These are phyloP conservation scores for Cichlasoma orientale DNA, from an alignment of 2,797 vertebrate species.

Conservation along the genomic window DNA sequence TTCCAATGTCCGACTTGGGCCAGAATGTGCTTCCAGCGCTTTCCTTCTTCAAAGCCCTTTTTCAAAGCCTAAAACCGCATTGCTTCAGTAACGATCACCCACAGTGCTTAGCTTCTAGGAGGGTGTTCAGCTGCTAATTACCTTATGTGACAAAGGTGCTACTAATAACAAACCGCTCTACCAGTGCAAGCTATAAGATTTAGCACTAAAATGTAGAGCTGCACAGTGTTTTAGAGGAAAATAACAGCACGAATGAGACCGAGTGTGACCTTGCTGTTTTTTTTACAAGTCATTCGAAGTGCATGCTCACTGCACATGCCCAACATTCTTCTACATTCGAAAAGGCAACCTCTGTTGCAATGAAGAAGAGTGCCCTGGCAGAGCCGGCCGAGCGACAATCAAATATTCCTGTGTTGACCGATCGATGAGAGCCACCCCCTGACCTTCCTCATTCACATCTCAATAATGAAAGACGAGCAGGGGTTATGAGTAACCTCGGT, in stretches of 20 bases:
- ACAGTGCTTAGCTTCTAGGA: constrained; percentile 43
- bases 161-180: constrained; percentile 50
- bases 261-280: constrained; percentile 28
- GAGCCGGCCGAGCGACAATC: constrained; percentile 57
- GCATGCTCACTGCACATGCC: neutral
- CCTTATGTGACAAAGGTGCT: constrained; percentile 49
- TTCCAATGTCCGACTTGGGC: constrained; percentile 77
- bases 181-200: constrained; percentile 38
- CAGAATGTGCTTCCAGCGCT: constrained; percentile 70
- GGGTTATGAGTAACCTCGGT: constrained; percentile 70
- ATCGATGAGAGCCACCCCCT: constrained; percentile 62
- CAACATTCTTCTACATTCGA: constrained; percentile 39
- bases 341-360: constrained; percentile 39
- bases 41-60: constrained; percentile 69
- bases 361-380: constrained; percentile 61
- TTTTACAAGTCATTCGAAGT: constrained; percentile 10
- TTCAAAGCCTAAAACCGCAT: constrained; percentile 69
- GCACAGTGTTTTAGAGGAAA: neutral
- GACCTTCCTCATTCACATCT: constrained; percentile 75
- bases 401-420: constrained; percentile 75
- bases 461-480: constrained; percentile 75
- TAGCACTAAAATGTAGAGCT: constrained; percentile 10
- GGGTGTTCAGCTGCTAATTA: constrained; percentile 67
- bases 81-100: constrained; percentile 62
- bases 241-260: neutral